Base-by-base conservation (phyloP, 2,797 vertebrate genomes). In the Buphagus erythrorhynchus region DNA sequence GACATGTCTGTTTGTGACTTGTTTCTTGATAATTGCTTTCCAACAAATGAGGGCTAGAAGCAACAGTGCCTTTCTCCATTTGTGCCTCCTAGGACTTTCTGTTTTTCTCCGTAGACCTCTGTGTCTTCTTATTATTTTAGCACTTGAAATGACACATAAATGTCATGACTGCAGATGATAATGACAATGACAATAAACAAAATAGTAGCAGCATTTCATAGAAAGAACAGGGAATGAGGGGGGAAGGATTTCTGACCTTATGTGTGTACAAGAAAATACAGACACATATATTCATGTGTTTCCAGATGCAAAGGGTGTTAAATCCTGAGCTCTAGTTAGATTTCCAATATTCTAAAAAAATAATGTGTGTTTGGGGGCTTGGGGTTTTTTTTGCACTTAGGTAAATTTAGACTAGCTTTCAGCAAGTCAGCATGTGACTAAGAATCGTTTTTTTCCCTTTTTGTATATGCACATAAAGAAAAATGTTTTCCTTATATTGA, bases 101-200 rank as follows among this genome's bases (percentile, higher is more conserved):
- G 26, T 28, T 67, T 25, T 40, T 77, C 74, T 85, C 42, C 48
- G 40, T 57, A 67, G 28, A 92, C 15, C 18, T 92, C 22, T 21
- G 14, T 61, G 49, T 82, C 52, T 67, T 92, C 24, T 84, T 52
- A 4, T 33, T 71, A 36, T 36, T 91, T 74, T 31, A 83, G 29
- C 51, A 19, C 51, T 55, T 91, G 78, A 77, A 92, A 72, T 40
- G 18, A 54, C 35, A 67, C 31, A 36, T 11, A 35, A 51, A 83
- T 75, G 36, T 46, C 19, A 2, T 77, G 58, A 62, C 35, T 93
- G 68, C 26, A 77, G 82, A 58, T 82, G 49, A 42, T 77, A 63
- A 36, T 29, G 81, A 86, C 26, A 61, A 48, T 77, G 81, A 86
- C 26, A 61, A 43, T 80, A 87, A 87, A 74, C 28, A 51, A 91